Evolutionary conservation across 1,140 invertebrate species (phyloP).

Genomic region (Apocrypta bakeri): DNA sequence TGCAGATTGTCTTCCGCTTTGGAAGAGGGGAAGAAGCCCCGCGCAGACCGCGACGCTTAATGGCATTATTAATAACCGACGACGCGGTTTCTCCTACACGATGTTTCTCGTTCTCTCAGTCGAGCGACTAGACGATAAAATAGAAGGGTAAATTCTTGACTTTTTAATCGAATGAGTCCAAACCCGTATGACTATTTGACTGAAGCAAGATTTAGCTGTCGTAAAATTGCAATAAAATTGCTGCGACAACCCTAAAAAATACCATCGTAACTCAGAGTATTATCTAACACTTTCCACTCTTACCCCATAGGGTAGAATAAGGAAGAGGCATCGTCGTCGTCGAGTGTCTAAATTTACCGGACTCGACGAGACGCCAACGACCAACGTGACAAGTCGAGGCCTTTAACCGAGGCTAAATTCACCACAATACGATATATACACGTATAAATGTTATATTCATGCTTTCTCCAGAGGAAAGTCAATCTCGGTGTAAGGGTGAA

Average conservation of each 20-base stretch:
- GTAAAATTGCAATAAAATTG: neutral
- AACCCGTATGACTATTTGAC: neutral
- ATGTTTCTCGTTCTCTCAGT: neutral
- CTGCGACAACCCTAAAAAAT: neutral
- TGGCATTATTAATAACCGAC: constrained; percentile 51
- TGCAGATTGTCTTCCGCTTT: constrained; percentile 27
- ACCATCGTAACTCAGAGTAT: neutral
- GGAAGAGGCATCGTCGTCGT: neutral
- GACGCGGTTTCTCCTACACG: neutral
- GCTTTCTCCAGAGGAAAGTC: no score
- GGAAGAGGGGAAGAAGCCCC: neutral
- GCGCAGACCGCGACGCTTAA: constrained; percentile 34
- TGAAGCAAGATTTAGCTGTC: neutral
- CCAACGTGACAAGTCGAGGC: neutral
- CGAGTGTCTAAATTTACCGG: neutral
- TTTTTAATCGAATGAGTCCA: no score
- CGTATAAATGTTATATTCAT: neutral
- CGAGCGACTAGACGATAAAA: neutral
- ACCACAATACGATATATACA: neutral
- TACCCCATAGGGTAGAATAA: neutral
- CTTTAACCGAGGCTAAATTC: constrained; percentile 1
- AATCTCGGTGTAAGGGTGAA: neutral
- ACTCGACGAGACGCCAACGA: neutral
- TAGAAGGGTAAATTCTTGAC: no score
- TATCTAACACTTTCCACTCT: neutral